Evolutionary conservation across 1,140 invertebrate genomes (phyloP), one percentile per base, ranked within the genome.

Genomic region (Solenopsis fugax): DNA sequence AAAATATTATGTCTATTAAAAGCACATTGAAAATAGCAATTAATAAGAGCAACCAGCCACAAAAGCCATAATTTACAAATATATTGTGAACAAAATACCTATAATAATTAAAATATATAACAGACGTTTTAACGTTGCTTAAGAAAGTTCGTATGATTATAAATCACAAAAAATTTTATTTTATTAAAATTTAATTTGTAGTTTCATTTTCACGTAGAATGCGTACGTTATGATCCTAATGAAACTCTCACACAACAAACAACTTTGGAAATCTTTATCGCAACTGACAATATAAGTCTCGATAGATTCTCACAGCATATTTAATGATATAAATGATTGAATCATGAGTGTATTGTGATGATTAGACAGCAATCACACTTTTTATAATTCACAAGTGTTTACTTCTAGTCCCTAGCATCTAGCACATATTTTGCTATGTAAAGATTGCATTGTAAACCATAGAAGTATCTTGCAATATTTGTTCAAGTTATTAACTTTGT

Each of bases 31-130:
- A 41, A 88, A 64, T 88, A 90, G 89, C 89, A 62, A 88, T 88
- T 89, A 87, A 90, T 88, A 90, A 86, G 75, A 90, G 86, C 89
- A 58, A 88, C 6, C 89, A 91, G 89, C 89, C 86, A 91, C 89
- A 90, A 45, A 91, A 91, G 89, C 89, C 81, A 90, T 78, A 78
- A 41, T 89, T 84, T 64, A 71, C 50, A 81, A 85, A 88, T 89
- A 56, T 82, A 67, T 72, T 29, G 12, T 82, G 67, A 69, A 69
- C 67, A 84, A 87, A 87, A 77, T 84, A 72, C 21, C 29, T 62
- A 29, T 29, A 29, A 29, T 29, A 73, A 71, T 69, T 60, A 52
- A 50, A 52, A 34, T 48, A 16, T 69, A 69, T 24, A 72, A 50
- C 24, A 58, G 24, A 60, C n/a, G 65, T 81, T 82, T 73, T 21